Conservation (phyloP, 2,113 vertebrate genomes). For the Oreochromis aureus region DNA sequence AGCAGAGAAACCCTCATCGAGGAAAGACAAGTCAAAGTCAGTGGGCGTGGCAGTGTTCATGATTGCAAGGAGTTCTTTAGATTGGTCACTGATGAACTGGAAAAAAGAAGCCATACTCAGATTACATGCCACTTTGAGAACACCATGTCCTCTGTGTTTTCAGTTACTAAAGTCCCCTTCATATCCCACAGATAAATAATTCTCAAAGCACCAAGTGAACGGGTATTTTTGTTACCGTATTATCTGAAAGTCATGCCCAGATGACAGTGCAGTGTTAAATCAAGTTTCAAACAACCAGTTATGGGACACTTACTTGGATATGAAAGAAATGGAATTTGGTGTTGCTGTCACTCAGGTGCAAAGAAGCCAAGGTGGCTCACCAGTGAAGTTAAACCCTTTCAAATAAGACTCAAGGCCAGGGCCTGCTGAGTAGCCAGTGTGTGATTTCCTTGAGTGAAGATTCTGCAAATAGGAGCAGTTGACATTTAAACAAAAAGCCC, state of each 20-base stretch:
- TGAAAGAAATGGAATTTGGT: constrained; percentile 62
- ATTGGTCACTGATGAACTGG: constrained; percentile 64
- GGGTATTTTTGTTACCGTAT: background rate
- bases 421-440: constrained; percentile 60
- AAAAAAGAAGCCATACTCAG: background rate
- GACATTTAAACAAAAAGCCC: background rate
- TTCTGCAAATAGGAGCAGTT: constrained; percentile 40
- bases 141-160: background rate
- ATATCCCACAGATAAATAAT: background rate
- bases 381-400: constrained; percentile 73
- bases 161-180: background rate
- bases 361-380: constrained; percentile 64
- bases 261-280: background rate
- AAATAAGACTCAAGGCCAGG: constrained; percentile 72
- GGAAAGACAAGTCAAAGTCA: constrained; percentile 84
- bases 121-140: background rate
- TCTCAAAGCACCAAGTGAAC: background rate
- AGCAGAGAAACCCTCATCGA: constrained; percentile 94
- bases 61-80: constrained; percentile 33
- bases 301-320: constrained; percentile 64
- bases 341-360: constrained; percentile 51
- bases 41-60: constrained; percentile 76
- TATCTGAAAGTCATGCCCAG: background rate
- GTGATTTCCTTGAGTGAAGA: constrained; percentile 45
- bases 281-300: background rate